These are phyloP conservation scores for Mustela nigripes DNA, from an alignment of 2,113 vertebrate species.

Conservation along the genomic window DNA sequence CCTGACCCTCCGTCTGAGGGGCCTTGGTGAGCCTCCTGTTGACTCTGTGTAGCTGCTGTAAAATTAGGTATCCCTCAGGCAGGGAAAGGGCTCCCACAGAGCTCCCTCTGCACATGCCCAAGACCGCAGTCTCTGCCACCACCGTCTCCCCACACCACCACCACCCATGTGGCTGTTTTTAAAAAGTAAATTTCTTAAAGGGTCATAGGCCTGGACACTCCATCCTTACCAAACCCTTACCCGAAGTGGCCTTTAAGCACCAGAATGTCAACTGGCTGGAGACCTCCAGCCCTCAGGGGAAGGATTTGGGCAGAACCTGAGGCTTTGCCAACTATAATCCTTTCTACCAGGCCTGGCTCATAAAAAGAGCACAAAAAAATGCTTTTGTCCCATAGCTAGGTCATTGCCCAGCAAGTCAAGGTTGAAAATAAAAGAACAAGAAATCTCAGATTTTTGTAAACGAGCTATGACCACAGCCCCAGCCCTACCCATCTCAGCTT, in stretches of 20 bases:
- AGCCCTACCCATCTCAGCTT: not conserved
- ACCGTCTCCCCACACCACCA: not conserved
- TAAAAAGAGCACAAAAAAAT: conserved; percentile 42
- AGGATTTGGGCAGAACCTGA: not conserved
- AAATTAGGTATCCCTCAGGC: conserved; percentile 22
- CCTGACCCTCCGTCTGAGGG: not conserved
- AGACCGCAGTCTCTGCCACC: not conserved
- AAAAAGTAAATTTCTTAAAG: conserved; percentile 51
- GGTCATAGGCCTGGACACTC: conserved; percentile 35
- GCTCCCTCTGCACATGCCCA: not conserved
- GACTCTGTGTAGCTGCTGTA: not conserved
- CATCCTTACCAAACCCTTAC: conserved; percentile 32
- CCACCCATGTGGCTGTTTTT: not conserved
- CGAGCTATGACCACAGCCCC: not conserved
- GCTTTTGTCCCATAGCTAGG: conserved; percentile 39
- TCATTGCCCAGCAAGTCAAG: conserved; percentile 57
- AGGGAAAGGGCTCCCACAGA: not conserved
- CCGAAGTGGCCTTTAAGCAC: conserved; percentile 66
- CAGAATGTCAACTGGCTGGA: not conserved
- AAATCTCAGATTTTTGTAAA: conserved; percentile 50
- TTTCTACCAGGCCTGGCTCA: not conserved
- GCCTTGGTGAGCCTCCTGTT: not conserved
- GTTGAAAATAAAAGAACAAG: conserved; percentile 73
- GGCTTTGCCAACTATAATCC: not conserved
- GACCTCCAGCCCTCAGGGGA: not conserved